Evolutionary conservation across 2,888 invertebrate genomes (phyloP).

Genomic region (Microctonus aethiopoides): DNA sequence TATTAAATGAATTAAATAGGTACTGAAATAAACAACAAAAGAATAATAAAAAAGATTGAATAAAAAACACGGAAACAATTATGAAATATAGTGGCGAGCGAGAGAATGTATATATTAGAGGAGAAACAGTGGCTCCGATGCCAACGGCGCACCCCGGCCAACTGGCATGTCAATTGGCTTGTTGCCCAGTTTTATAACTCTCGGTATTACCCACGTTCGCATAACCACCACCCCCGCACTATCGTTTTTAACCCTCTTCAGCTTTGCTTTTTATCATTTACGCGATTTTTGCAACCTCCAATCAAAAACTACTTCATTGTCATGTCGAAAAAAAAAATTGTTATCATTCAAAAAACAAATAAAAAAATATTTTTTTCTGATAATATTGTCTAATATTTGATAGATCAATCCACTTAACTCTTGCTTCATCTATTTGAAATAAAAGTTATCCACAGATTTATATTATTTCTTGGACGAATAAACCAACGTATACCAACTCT

Average conservation of each 20-base stretch:
- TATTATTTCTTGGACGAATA: background rate
- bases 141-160: conserved; percentile 63
- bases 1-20: background rate
- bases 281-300: conserved; percentile 5
- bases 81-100: conserved; percentile 3
- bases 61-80: conserved; percentile 8
- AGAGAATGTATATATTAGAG: background rate
- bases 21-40: background rate
- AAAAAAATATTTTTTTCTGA: background rate
- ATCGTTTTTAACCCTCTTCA: conserved; percentile 25
- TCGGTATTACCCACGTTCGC: conserved; percentile 49
- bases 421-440: background rate
- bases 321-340: background rate
- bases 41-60: conserved; percentile 6
- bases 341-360: background rate
- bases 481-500: background rate
- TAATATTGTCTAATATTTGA: background rate
- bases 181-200: conserved; percentile 67
- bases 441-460: background rate
- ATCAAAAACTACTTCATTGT: background rate
- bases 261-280: conserved; percentile 31
- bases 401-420: background rate
- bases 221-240: conserved; percentile 35
- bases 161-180: conserved; percentile 67
- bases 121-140: conserved; percentile 53